phyloP scores from a whole-genome alignment of 2,888 invertebrate species.

The Carcina quercana region DNA sequence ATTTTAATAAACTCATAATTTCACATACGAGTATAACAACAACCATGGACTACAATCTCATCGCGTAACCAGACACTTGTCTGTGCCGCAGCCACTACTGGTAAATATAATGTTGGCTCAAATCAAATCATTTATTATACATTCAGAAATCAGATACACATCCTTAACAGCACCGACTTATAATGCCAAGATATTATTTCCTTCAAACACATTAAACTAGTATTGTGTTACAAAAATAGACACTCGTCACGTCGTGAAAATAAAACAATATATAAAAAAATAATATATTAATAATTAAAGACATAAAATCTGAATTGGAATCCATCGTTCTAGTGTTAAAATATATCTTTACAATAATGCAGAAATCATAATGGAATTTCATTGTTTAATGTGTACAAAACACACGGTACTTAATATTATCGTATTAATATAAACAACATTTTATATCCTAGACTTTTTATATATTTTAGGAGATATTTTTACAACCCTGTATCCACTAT shows the following conservation, averaged over 20 bases:
- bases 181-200: constrained; percentile 2
- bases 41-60: constrained; percentile 26
- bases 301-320: constrained; percentile 42
- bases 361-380: constrained; percentile 54
- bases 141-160: constrained; percentile 5
- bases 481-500: constrained; percentile 75
- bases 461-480: constrained; percentile 67
- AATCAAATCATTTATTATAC: background rate
- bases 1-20: constrained; percentile 31
- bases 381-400: constrained; percentile 52
- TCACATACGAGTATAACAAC: constrained; percentile 33
- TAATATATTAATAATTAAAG: constrained; percentile 34
- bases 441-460: constrained; percentile 61
- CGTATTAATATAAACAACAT: constrained; percentile 69
- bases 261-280: constrained; percentile 42
- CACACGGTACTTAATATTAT: constrained; percentile 57
- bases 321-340: constrained; percentile 27
- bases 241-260: constrained; percentile 25
- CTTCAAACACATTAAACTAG: constrained; percentile 12
- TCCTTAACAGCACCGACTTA: constrained; percentile 18
- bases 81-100: background rate
- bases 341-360: constrained; percentile 41
- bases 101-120: background rate
- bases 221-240: constrained; percentile 21
- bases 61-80: constrained; percentile 15